phyloP scores from a whole-genome alignment of 2,888 invertebrate genomes.

The Drosophila paranaensis region DNA sequence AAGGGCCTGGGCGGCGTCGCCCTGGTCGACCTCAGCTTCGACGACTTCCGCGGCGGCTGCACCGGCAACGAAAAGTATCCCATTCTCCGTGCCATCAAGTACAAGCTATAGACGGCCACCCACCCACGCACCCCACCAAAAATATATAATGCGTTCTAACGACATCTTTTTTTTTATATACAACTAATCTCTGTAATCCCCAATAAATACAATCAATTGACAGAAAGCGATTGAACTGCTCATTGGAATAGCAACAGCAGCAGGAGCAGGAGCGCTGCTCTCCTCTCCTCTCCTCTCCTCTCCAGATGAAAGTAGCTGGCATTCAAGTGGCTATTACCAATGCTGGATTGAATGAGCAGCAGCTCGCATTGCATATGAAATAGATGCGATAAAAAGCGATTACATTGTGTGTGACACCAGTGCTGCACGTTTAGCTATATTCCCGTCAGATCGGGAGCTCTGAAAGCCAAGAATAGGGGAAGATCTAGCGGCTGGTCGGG shows the following conservation, averaged over 20 bases:
- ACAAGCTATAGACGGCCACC: slow-evolving; percentile 84
- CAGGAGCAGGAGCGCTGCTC: not conserved
- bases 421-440: not conserved
- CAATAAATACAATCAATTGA: slow-evolving; percentile 30
- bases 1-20: slow-evolving; percentile 92
- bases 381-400: slow-evolving; percentile 7
- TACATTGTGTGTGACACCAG: not conserved
- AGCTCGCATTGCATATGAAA: slow-evolving; percentile 1
- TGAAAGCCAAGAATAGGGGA: too few relatives aligned
- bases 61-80: slow-evolving; percentile 92
- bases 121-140: not conserved
- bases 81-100: slow-evolving; percentile 90
- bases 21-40: slow-evolving; percentile 90
- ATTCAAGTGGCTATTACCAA: slow-evolving; percentile 3
- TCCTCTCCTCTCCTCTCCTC: not conserved
- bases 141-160: not conserved
- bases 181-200: slow-evolving; percentile 19
- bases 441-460: too few relatives aligned
- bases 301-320: not conserved
- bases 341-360: slow-evolving; percentile 1
- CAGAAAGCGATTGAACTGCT: not conserved
- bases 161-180: slow-evolving; percentile 18
- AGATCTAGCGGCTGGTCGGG: too few relatives aligned
- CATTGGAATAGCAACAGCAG: not conserved
- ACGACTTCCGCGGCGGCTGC: slow-evolving; percentile 93